Evolutionary conservation across 1,140 invertebrate species (phyloP).

Genomic region (Bicyclus anynana): DNA sequence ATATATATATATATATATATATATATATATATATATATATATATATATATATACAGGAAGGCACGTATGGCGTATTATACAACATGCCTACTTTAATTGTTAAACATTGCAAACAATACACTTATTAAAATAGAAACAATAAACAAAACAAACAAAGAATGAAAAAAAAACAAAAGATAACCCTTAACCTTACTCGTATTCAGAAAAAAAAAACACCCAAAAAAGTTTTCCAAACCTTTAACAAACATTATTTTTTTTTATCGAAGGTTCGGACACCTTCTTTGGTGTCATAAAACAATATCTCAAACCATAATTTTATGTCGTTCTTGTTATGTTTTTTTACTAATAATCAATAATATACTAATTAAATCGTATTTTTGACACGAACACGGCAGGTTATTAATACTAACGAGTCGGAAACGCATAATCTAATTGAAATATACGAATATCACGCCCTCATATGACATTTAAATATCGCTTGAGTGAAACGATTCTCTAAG

Average conservation of each 20-base stretch:
- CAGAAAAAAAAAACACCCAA: background rate
- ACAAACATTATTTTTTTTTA: background rate
- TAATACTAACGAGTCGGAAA: background rate
- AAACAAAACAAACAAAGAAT: background rate
- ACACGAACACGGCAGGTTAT: background rate
- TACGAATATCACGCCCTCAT: background rate
- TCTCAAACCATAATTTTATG: too few relatives aligned
- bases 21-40: too few relatives aligned
- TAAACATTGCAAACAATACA: background rate
- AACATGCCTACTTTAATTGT: background rate
- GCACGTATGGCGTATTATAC: too few relatives aligned
- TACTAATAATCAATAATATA: background rate
- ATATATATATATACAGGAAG: background rate
- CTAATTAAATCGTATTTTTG: background rate
- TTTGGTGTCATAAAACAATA: too few relatives aligned
- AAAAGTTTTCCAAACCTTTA: background rate
- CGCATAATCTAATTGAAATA: background rate
- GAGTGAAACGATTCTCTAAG: too few relatives aligned
- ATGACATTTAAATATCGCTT: background rate
- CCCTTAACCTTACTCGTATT: background rate
- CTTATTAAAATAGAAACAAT: background rate
- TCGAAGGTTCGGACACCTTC: too few relatives aligned
- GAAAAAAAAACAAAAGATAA: background rate
- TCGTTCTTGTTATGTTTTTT: background rate
- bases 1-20: too few relatives aligned